A percentile compares a stretch with the other conserved stretches of the same genome.
phyloP scores from a whole-genome alignment of 2,113 vertebrate species.

The Paramisgurnus dabryanus region DNA sequence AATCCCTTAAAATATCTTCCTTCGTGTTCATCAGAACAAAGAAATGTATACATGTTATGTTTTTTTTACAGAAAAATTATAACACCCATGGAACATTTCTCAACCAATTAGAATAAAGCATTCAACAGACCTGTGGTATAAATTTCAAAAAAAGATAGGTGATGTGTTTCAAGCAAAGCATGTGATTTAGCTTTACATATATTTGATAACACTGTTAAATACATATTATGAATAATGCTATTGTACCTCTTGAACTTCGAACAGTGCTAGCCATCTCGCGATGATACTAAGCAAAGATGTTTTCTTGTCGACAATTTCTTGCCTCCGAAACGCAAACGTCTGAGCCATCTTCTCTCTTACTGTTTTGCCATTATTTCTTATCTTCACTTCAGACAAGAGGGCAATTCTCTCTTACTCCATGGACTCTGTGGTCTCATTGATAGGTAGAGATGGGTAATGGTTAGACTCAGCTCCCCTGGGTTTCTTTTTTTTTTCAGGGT shows the following conservation, averaged over 20 bases:
- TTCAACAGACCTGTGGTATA: too few relatives aligned
- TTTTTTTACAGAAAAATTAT: too few relatives aligned
- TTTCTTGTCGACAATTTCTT: neutral
- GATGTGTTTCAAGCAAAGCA: too few relatives aligned
- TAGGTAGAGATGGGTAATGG: constrained; percentile 23
- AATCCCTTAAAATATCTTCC: too few relatives aligned
- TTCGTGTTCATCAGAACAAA: too few relatives aligned
- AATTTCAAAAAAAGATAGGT: too few relatives aligned
- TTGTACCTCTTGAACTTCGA: neutral
- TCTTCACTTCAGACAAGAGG: neutral
- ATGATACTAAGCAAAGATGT: neutral
- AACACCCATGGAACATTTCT: too few relatives aligned
- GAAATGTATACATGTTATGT: too few relatives aligned
- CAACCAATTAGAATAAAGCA: too few relatives aligned
- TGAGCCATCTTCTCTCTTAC: constrained; percentile 1
- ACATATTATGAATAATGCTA: too few relatives aligned
- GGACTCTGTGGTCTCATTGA: neutral
- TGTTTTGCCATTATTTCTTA: neutral
- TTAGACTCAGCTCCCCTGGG: constrained; percentile 18
- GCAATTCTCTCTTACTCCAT: constrained; percentile 22
- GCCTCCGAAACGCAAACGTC: neutral
- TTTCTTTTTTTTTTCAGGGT: constrained; percentile 39
- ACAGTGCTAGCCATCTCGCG: neutral
- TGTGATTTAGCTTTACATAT: too few relatives aligned
- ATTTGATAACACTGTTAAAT: too few relatives aligned